Base-by-base conservation (phyloP, 2,113 vertebrate genomes). In the Myiozetetes cayanensis region DNA sequence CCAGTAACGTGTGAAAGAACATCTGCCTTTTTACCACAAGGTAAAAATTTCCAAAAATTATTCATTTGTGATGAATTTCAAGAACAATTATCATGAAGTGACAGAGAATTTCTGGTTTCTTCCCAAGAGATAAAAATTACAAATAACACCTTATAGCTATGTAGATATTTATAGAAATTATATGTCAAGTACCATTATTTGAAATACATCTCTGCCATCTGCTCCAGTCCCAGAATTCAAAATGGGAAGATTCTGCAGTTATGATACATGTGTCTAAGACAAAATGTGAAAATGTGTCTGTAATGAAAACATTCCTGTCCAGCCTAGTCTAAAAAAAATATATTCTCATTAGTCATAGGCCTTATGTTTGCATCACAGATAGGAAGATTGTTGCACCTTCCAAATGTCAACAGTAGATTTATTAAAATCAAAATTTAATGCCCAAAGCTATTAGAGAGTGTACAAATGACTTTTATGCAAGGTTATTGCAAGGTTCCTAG, bases 131-230 rank as follows among this genome's bases (percentile, higher is more conserved):
- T 19, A 73, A 94, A 90, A 91, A 94, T 61, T 75, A 63, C 49
- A 94, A 95, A 74, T 50, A 95, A 17, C 76, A 93, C 62, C 58
- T 90, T 87, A 47, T 88, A 96, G 22, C 59, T 85, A 10, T 78
- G 65, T 30, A 87, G 35, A 23, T 93, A 95, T 90, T 89, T 93
- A 75, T 93, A 94, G 89, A 82, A 88, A 63, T 43, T 59, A 17
- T 53, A 41, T 94, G 89, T 85, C 79, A 92, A 89, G 44, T 80
- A 85, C 43, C 76, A 82, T 90, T 93, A 82, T 91, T 89, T 90
- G 93, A 95, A 96, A 94, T 92, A 94, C 47, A 78, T 92, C 67
- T 94, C 72, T 79, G 43, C 89, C 96, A 96, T 93, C 92, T 96
- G 96, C 56, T 96, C 9, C 31, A 82, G 73, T 55, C 13, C 17